phyloP scores from a whole-genome alignment of 2,113 vertebrate species.

The Bubo bubo region DNA sequence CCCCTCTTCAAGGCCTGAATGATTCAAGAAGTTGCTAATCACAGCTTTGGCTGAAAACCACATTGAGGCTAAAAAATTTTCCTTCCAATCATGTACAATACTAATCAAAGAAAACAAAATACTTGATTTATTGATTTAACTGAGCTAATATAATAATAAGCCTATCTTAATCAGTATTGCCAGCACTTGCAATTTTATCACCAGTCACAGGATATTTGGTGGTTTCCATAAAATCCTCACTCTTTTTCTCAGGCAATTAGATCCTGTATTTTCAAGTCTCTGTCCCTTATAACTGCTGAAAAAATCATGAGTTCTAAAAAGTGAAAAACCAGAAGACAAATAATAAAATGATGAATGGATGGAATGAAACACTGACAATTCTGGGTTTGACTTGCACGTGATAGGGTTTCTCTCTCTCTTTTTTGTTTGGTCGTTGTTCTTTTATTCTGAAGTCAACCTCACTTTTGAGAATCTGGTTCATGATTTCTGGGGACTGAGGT shows the following conservation, averaged over 20 bases:
- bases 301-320: neutral
- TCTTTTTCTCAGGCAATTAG: neutral
- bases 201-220: neutral
- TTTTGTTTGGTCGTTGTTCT: neutral
- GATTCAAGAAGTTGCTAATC: neutral
- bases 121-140: neutral
- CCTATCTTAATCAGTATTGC: neutral
- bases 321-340: neutral
- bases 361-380: neutral
- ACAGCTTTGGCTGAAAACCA: neutral
- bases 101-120: constrained; percentile 4
- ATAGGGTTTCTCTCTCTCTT: neutral
- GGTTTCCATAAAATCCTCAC: neutral
- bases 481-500: rapidly evolving
- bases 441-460: neutral
- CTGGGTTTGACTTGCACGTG: neutral
- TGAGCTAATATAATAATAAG: neutral
- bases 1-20: neutral
- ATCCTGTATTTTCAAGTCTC: neutral
- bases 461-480: neutral
- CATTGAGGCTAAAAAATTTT: neutral
- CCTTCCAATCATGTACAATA: neutral
- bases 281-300: neutral
- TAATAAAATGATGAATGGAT: neutral
- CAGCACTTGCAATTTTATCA: neutral